Conservation (phyloP, 2,113 vertebrate genomes). For the Serilophus lunatus region DNA sequence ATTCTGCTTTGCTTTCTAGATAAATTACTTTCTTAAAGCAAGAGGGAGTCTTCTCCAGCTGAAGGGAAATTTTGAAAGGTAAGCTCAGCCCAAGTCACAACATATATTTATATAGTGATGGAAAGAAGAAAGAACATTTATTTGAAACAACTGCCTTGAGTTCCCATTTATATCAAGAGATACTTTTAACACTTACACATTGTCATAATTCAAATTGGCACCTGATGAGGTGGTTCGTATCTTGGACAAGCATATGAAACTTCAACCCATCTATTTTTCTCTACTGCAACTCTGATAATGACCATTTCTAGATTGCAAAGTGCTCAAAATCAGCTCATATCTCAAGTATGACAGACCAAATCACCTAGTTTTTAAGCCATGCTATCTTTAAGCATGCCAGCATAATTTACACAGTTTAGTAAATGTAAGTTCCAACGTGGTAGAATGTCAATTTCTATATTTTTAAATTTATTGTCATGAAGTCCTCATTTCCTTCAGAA, state of each 20-base stretch:
- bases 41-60: background rate
- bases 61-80: background rate
- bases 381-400: background rate
- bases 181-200: background rate
- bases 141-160: background rate
- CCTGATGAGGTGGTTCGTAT: background rate
- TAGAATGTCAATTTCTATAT: background rate
- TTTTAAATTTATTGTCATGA: background rate
- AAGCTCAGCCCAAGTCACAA: rapidly evolving
- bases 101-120: background rate
- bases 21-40: background rate
- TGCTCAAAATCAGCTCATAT: background rate
- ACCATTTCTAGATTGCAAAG: background rate
- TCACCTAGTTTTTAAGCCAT: background rate
- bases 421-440: background rate
- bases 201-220: background rate
- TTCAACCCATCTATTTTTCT: background rate
- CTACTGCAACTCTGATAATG: background rate
- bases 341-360: background rate
- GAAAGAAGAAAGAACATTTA: background rate
- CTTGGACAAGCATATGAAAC: background rate
- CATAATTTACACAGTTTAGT: background rate
- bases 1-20: background rate
- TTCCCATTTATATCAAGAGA: background rate
- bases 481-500: too few relatives aligned